Conservation (phyloP, 2,888 invertebrate genomes). For the Aquatica leii region DNA sequence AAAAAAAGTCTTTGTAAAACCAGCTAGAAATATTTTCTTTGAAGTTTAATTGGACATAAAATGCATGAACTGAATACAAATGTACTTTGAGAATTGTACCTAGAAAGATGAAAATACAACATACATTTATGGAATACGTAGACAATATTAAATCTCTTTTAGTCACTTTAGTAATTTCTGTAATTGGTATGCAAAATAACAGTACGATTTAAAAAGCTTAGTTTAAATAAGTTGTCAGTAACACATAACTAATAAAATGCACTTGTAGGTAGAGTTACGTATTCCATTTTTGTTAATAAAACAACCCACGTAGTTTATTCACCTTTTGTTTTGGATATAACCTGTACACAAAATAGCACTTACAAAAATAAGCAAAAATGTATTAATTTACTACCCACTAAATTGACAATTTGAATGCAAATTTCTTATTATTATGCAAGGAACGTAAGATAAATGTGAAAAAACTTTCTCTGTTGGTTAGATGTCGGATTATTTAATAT, state of each 20-base stretch:
- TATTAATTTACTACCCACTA: too few relatives aligned
- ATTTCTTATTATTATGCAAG: slow-evolving; percentile 3
- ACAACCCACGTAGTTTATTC: neutral
- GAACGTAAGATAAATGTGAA: too few relatives aligned
- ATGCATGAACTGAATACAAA: slow-evolving; percentile 17
- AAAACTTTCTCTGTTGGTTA: too few relatives aligned
- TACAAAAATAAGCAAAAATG: neutral
- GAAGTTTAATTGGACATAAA: slow-evolving; percentile 24
- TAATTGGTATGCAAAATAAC: too few relatives aligned
- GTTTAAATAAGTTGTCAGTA: neutral
- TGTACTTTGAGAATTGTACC: slow-evolving; percentile 2
- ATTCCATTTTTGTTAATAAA: neutral
- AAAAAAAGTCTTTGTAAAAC: slow-evolving; percentile 3
- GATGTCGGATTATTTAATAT: too few relatives aligned
- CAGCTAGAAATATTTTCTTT: slow-evolving; percentile 18
- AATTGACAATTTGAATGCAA: neutral
- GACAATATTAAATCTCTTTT: too few relatives aligned
- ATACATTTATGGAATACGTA: too few relatives aligned
- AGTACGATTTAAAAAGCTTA: neutral
- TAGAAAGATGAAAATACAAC: neutral
- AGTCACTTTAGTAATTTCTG: too few relatives aligned
- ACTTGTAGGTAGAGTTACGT: neutral
- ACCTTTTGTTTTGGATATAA: too few relatives aligned
- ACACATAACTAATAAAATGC: neutral
- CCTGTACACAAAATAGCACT: too few relatives aligned